These are phyloP conservation scores for Polietes domitor DNA, from an alignment of 2,888 invertebrate genomes.

Conservation along the genomic window DNA sequence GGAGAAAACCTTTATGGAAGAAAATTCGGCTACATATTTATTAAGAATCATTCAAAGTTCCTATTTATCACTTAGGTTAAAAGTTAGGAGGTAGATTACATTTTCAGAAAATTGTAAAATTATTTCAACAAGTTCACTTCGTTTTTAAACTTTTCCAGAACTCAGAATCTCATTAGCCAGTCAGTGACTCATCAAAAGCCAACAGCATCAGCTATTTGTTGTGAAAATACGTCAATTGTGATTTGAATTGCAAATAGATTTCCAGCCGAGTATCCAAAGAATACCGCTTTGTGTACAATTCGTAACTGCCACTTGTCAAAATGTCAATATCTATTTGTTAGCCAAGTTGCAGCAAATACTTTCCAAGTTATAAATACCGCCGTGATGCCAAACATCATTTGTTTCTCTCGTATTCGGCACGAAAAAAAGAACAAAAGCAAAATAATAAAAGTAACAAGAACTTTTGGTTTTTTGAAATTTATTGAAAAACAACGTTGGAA, in stretches of 20 bases:
- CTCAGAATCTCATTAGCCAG: no score
- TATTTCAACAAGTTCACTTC: no score
- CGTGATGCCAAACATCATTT: not conserved
- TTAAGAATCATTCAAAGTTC: no score
- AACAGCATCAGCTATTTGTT: no score
- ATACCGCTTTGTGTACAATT: not conserved
- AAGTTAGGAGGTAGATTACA: no score
- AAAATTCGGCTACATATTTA: no score
- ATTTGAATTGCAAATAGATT: constrained; percentile 14
- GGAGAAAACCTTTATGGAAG: no score
- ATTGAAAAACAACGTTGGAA: constrained; percentile 17
- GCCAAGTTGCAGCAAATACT: constrained; percentile 10
- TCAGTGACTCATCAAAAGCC: no score
- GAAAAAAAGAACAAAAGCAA: not conserved
- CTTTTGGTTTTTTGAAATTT: not conserved
- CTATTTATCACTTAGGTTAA: no score
- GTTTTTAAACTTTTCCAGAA: no score
- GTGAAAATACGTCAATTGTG: not conserved
- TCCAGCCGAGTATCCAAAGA: not conserved
- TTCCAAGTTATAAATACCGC: not conserved
- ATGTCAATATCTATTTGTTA: not conserved
- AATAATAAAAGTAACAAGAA: not conserved
- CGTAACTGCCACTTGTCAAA: constrained; percentile 18
- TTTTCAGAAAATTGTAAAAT: no score
- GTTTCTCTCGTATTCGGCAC: not conserved